Percentiles rank a stretch among this genome's conserved stretches.
phyloP scores from a whole-genome alignment of 2,113 vertebrate species.

The Dolichotis patagonum region DNA sequence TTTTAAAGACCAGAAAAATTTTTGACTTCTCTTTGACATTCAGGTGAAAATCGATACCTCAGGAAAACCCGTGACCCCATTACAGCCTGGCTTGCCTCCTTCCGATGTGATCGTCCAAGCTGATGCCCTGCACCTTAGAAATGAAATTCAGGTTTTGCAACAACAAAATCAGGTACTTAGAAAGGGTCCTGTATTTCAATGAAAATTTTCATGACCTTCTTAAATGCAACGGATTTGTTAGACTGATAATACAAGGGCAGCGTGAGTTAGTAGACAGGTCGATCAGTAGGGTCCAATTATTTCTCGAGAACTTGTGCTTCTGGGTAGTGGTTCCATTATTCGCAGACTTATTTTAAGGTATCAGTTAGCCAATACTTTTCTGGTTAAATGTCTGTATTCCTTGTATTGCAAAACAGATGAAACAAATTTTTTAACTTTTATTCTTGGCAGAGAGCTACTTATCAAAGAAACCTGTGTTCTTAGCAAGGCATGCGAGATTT shows the following conservation, averaged over 20 bases:
- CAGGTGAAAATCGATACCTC: constrained; percentile 85
- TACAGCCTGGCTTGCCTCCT: constrained; percentile 33
- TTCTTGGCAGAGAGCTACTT: not conserved
- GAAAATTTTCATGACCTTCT: not conserved
- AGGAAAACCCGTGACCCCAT: constrained; percentile 79
- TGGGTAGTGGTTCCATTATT: not conserved
- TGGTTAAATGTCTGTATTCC: constrained; percentile 35
- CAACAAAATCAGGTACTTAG: constrained; percentile 90
- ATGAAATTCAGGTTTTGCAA: constrained; percentile 88
- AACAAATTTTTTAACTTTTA: constrained; percentile 20
- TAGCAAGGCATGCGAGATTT: not conserved
- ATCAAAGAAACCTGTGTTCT: constrained; percentile 18
- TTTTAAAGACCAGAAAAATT: constrained; percentile 10
- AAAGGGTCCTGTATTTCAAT: not conserved
- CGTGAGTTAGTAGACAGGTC: not conserved
- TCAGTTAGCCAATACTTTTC: not conserved
- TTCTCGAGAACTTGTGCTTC: not conserved
- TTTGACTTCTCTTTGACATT: constrained; percentile 51
- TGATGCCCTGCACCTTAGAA: constrained; percentile 87
- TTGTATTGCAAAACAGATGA: constrained; percentile 40
- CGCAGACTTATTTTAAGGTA: constrained; percentile 4
- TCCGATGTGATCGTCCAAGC: constrained; percentile 82
- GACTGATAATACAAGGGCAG: not conserved
- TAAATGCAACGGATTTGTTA: not conserved
- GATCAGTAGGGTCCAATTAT: not conserved